Evolutionary conservation across 2,888 invertebrate genomes (phyloP), one percentile per base, ranked within the genome.

Genomic region (Leistus spinibarbis): DNA sequence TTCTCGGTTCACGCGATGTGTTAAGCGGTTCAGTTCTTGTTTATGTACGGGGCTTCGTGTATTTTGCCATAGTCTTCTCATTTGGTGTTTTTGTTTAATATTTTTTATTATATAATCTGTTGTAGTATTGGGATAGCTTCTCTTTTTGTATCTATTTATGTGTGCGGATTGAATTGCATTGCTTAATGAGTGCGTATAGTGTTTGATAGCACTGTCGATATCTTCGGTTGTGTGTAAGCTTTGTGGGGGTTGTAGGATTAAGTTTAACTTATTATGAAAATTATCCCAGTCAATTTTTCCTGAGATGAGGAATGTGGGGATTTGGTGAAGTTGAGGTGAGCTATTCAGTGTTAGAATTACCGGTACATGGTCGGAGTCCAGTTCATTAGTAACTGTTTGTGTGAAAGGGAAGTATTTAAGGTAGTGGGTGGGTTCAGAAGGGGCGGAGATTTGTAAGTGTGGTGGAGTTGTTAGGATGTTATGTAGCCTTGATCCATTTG

Each of bases 351-450:
- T n/a, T n/a, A n/a, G n/a, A n/a, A n/a, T n/a, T n/a, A n/a, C n/a
- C n/a, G 76, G 57, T 20, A 65, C 56, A 57, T 74, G 69, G 54
- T 76, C 75, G 7, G 76, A 77, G 56, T 76, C 64, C 23, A 77
- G 60, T 69, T 77, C 73, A 27, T 63, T 9, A 17, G 76, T 16
- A 20, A 17, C 54, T 66, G 4, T 4, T 9, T 20, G 56, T 56
- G 5, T 54, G 5, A 10, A 57, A n/a, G 16, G 10, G 19, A n/a
- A 22, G 19, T 16, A 22, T 20, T n/a, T n/a, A n/a, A n/a, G 20
- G 68, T 22, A 13, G 19, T 19, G 13, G n/a, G n/a, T n/a, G n/a
- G n/a, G n/a, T n/a, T n/a, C 7, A 1, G 2, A 20, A 9, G 17
- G 22, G 9, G 70, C 57, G 56, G 69, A 13, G 27, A 70, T 65